Conservation (phyloP, 2,888 invertebrate species). For the Melanostoma mellinum region DNA sequence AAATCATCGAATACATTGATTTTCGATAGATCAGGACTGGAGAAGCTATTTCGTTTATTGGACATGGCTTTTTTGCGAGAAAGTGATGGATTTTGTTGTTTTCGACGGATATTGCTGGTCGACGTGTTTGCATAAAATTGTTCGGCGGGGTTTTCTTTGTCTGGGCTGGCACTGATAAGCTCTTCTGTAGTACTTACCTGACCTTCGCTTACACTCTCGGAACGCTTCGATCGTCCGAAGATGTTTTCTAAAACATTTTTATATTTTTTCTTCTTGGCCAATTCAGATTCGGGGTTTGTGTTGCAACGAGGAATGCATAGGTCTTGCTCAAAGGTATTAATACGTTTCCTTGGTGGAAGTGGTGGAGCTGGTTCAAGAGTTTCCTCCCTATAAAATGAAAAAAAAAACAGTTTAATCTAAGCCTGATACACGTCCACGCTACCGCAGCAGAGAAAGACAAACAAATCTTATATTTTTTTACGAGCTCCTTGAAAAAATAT, state of each 20-base stretch:
- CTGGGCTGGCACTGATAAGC: conserved; percentile 65
- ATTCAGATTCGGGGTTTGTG: conserved; percentile 81
- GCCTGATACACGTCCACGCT: too few species aligned
- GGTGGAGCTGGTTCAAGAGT: conserved; percentile 77
- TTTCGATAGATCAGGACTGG: conserved; percentile 81
- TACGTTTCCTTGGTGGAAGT: conserved; percentile 80
- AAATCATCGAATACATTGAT: conserved; percentile 78
- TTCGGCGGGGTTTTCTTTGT: conserved; percentile 31
- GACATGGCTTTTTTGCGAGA: conserved; percentile 41
- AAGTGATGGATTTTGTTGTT: conserved; percentile 43
- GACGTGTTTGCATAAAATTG: conserved; percentile 51
- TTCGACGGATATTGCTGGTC: conserved; percentile 44
- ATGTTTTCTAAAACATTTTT: conserved; percentile 79
- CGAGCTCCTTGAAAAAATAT: too few species aligned
- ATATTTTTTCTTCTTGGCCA: conserved; percentile 80
- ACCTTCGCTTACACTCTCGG: conserved; percentile 77
- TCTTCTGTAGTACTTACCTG: conserved; percentile 74
- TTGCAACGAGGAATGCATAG: conserved; percentile 78
- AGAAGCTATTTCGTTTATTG: conserved; percentile 80
- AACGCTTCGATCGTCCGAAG: conserved; percentile 77
- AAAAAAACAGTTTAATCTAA: background rate
- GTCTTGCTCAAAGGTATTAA: conserved; percentile 79
- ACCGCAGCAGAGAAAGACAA: too few species aligned
- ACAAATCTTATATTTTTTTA: too few species aligned
- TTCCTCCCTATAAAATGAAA: conserved; percentile 38